Evolutionary conservation across 2,113 vertebrate species (phyloP).

Genomic region (Caranx ignobilis): DNA sequence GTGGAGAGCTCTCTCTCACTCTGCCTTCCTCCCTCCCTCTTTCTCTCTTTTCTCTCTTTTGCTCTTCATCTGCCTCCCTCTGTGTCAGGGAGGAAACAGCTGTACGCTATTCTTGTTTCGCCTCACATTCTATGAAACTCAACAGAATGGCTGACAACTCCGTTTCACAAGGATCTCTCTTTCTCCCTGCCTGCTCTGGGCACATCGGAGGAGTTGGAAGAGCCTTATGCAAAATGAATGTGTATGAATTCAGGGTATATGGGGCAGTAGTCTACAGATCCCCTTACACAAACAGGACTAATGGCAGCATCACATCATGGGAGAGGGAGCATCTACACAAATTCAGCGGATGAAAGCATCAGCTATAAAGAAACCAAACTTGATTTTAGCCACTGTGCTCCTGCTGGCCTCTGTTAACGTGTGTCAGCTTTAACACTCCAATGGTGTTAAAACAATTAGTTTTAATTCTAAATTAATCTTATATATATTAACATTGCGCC

Average conservation of each 20-base stretch:
- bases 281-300: background rate
- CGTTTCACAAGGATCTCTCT: conserved; percentile 63
- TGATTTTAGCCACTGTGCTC: background rate
- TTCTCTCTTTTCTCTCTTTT: conserved; percentile 50
- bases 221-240: conserved; percentile 21
- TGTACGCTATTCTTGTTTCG: conserved; percentile 78
- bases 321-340: background rate
- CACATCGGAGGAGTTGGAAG: conserved; percentile 22
- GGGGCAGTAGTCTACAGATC: background rate
- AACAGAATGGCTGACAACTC: conserved; percentile 80
- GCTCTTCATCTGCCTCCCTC: conserved; percentile 75
- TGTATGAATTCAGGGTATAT: background rate
- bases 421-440: background rate
- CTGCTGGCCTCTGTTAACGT: background rate
- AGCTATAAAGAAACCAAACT: background rate
- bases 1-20: conserved; percentile 43
- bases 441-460: background rate
- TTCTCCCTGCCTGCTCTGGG: conserved; percentile 41
- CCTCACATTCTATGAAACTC: conserved; percentile 81
- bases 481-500: background rate
- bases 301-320: background rate
- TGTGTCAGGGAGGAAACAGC: conserved; percentile 80
- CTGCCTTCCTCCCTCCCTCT: conserved; percentile 38
- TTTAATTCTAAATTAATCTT: background rate
- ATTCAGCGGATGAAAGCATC: background rate